Base-by-base conservation (phyloP, 2,888 invertebrate species). In the Sphaerophoria taeniata region DNA sequence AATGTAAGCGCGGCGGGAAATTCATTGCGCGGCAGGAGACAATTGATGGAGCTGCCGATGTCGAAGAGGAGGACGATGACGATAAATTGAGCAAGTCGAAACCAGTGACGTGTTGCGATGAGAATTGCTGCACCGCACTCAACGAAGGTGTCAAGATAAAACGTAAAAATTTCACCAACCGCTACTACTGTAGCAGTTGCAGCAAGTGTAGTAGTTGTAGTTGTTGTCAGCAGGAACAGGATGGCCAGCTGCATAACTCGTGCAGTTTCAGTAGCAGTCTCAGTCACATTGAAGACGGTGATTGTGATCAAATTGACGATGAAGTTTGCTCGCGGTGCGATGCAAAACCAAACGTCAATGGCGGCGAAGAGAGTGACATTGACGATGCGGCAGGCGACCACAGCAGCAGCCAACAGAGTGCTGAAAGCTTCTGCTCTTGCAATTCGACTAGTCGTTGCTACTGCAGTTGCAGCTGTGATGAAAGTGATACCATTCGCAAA, bases 341-440 rank as follows among this genome's bases (percentile, higher is more conserved):
- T 34, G 69, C 65, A 24, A 81, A 78, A 11, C 24, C 24, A 1
- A 24, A 24, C 24, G 24, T 24, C 24, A 24, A 24, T 24, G 24
- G 24, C 24, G 65, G 74, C 12, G 73, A 60, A 1, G 65, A 79
- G 12, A 76, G 56, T 5, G 78, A 82, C 16, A 2, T 24, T 24
- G 24, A 24, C 24, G 24, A 24, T 24, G 60, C 63, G 3, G 67
- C 43, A 45, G 56, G 49, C 47, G 77, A 49, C 12, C 63, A 53
- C 24, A 76, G 87, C 33, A 88, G 88, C 24, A 89, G 90, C 71
- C 89, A 89, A 6, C 88, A 89, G 14, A 89, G 90, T 73, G 90
- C 90, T 51, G 87, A 88, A 12, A 91, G 91, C 77, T 90, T 89
- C 77, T 90, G 91, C 61, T 91, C 91, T 7, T 91, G 92, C 82